Evolutionary conservation across 2,113 vertebrate species (phyloP).

Genomic region (Phrynocephalus versicolor): DNA sequence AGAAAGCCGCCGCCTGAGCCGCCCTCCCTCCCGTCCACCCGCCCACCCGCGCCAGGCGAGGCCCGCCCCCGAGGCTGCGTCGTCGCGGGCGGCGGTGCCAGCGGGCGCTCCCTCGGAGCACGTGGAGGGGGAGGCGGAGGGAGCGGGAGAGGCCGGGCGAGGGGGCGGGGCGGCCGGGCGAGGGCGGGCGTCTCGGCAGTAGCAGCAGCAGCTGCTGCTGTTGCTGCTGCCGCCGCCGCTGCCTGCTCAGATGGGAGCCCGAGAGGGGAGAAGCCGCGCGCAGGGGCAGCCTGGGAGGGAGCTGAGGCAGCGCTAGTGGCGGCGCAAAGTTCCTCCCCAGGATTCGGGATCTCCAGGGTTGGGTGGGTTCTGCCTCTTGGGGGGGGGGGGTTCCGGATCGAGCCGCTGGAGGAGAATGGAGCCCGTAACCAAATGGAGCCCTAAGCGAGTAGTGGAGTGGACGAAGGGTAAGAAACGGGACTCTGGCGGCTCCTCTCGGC

Average conservation of each 20-base stretch:
- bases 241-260: neutral
- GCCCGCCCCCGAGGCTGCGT: neutral
- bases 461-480: constrained; percentile 68
- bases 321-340: neutral
- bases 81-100: neutral
- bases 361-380: neutral
- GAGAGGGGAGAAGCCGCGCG: neutral
- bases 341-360: neutral
- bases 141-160: neutral
- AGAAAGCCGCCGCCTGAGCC: neutral
- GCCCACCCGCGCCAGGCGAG: neutral
- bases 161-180: neutral
- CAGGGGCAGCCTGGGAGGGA: neutral
- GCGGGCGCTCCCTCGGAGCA: neutral
- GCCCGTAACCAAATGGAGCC: constrained; percentile 79
- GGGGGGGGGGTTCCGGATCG: neutral
- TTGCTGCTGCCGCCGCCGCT: neutral
- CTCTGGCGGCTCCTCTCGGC: neutral
- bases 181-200: neutral
- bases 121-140: constrained; percentile 52
- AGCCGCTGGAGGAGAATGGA: constrained; percentile 66
- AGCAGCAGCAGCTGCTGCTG: too few relatives aligned
- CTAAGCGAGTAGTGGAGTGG: constrained; percentile 82
- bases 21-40: neutral
- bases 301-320: constrained; percentile 14